Conservation (phyloP, 2,113 vertebrate species). For the Dipodomys ordii region DNA sequence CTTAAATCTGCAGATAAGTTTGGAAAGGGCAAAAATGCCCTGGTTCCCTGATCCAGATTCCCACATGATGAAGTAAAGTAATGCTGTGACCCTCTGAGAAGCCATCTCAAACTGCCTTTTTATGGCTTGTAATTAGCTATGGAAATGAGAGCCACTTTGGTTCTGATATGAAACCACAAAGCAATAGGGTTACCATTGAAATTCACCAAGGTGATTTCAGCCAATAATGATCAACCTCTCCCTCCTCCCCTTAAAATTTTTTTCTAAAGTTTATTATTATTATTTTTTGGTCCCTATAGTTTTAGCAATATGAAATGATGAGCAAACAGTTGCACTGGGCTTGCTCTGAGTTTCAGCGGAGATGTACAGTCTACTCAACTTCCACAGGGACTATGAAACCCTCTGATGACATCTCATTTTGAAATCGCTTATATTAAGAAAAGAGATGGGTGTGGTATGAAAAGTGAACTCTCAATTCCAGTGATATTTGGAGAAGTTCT, state of each 20-base stretch:
- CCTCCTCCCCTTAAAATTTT: not conserved
- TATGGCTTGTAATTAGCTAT: slow-evolving; percentile 47
- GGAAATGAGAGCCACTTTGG: slow-evolving; percentile 20
- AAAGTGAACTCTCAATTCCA: slow-evolving; percentile 6
- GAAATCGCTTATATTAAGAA: slow-evolving; percentile 55
- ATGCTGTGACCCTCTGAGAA: slow-evolving; percentile 16
- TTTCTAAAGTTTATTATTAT: not conserved
- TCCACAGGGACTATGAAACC: not conserved
- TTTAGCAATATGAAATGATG: not conserved
- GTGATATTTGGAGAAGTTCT: not conserved
- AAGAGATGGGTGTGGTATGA: slow-evolving; percentile 42
- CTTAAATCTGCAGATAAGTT: not conserved
- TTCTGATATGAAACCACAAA: slow-evolving; percentile 49
- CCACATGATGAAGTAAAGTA: slow-evolving; percentile 32
- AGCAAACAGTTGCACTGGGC: slow-evolving; percentile 13
- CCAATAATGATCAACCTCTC: not conserved
- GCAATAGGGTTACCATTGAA: not conserved
- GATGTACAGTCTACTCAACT: slow-evolving; percentile 6
- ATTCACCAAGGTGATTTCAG: slow-evolving; percentile 4
- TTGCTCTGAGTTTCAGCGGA: not conserved
- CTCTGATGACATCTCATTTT: slow-evolving; percentile 26
- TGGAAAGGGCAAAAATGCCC: not conserved
- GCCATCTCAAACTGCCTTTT: slow-evolving; percentile 33
- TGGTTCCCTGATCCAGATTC: not conserved
- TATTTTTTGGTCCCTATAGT: not conserved